Base-by-base conservation (phyloP, 2,888 invertebrate genomes). In the Poecilus cupreus region DNA sequence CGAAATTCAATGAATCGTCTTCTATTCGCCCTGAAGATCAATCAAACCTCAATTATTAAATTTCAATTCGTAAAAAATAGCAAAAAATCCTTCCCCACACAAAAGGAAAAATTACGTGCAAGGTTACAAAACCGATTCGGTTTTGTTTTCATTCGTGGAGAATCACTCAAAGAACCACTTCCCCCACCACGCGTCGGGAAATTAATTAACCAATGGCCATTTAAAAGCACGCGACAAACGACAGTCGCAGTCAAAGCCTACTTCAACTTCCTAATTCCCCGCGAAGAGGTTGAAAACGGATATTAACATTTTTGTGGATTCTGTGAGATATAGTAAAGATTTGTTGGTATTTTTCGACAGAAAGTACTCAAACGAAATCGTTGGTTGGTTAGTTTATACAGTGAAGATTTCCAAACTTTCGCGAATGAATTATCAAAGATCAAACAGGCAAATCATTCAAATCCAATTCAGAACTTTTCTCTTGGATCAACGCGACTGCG, bases 391-490 rank as follows among this genome's bases (percentile, higher is more conserved):
- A 8, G 24, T 72, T 46, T 72, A 24, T 54, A 46, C 24, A 54
- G 54, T 51, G 81, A 39, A 49, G 43, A 37, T 37, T 64, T 68
- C 79, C 43, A 81, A 82, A 74, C 68, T 79, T 80, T 76, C 83
- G 83, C 86, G 86, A 87, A 86, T 88, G 88, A 87, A 87, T 87
- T 88, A 88, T 86, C 86, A 84, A 83, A 86, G 85, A 83, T 86
- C 88, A 6, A 88, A 88, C 86, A 86, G 88, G 83, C 87, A 89
- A 87, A 90, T 91, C 78, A 91, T 91, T 82, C 90, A 91, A 86
- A 87, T 91, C 82, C 90, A 91, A 84, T 91, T 91, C 85, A 89
- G 91, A 82, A 91, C 89, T 49, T 90, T 89, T 85, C 83, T 89
- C 60, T 83, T 83, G 82, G 82, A 81, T 5, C 77, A 46, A 68